These are phyloP conservation scores for Brachystomella parvula DNA, from an alignment of 1,140 invertebrate genomes.

Conservation along the genomic window DNA sequence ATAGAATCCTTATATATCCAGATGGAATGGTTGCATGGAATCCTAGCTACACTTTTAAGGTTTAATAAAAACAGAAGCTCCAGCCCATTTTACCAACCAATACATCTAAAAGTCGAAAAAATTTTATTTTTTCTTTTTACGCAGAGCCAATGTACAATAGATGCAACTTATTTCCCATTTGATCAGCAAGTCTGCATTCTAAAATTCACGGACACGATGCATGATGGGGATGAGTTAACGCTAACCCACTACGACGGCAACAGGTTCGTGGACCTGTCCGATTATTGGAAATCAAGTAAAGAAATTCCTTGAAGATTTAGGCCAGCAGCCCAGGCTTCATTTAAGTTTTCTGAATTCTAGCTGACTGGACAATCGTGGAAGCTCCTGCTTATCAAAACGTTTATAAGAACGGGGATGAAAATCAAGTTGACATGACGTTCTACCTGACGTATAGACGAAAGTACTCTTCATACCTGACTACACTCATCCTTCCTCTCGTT, in stretches of 20 bases:
- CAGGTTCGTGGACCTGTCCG: neutral
- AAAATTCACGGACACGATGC: neutral
- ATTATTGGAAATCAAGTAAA: constrained; percentile 6
- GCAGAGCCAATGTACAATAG: neutral
- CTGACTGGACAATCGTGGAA: neutral
- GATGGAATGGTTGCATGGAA: neutral
- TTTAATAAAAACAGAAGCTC: neutral
- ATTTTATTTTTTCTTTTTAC: neutral
- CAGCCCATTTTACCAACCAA: neutral
- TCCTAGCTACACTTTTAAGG: neutral
- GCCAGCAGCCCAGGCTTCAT: neutral
- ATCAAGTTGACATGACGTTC: neutral
- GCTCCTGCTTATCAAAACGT: neutral
- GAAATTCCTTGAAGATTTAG: neutral
- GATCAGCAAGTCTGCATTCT: constrained; percentile 4
- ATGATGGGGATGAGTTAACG: neutral
- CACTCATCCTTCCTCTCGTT: neutral
- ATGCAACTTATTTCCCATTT: constrained; percentile 8
- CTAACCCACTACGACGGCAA: neutral
- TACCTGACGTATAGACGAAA: neutral
- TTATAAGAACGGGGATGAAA: neutral
- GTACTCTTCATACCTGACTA: neutral
- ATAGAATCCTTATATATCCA: constrained; percentile 4
- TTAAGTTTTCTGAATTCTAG: neutral
- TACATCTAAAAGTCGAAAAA: neutral